These are phyloP conservation scores for Uloborus plumipes DNA, from an alignment of 2,888 invertebrate genomes.

Conservation along the genomic window DNA sequence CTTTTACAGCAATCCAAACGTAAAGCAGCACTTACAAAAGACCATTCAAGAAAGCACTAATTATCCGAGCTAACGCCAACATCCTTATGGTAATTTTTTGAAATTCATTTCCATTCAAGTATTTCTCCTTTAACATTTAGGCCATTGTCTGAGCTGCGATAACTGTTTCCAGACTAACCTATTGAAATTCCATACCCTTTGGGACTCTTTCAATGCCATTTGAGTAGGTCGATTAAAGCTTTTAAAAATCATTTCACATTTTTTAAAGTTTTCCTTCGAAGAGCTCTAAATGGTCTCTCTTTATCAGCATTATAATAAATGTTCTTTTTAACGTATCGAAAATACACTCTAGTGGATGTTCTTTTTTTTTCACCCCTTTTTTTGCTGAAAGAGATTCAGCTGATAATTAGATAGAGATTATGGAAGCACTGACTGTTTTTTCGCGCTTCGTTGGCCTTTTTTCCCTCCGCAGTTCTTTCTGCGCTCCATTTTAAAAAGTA, in stretches of 20 bases:
- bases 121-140: conserved; percentile 46
- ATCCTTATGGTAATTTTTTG: conserved; percentile 47
- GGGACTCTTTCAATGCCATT: neutral
- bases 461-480: conserved; percentile 22
- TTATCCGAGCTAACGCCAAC: conserved; percentile 32
- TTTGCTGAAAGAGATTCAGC: conserved; percentile 37
- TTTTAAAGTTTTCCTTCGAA: conserved; percentile 11
- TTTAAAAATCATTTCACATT: conserved; percentile 50
- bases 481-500: conserved; percentile 41
- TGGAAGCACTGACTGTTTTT: conserved; percentile 45
- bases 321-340: conserved; percentile 57
- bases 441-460: conserved; percentile 44
- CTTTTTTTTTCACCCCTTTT: conserved; percentile 58
- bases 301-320: conserved; percentile 54
- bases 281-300: conserved; percentile 26
- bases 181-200: conserved; percentile 3
- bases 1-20: no score
- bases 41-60: conserved; percentile 19
- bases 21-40: no score
- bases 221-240: conserved; percentile 5
- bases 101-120: conserved; percentile 23
- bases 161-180: conserved; percentile 14
- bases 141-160: conserved; percentile 38
- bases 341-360: conserved; percentile 40
- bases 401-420: conserved; percentile 63